phyloP scores from a whole-genome alignment of 2,797 vertebrate species.

The Pipistrellus kuhlii region DNA sequence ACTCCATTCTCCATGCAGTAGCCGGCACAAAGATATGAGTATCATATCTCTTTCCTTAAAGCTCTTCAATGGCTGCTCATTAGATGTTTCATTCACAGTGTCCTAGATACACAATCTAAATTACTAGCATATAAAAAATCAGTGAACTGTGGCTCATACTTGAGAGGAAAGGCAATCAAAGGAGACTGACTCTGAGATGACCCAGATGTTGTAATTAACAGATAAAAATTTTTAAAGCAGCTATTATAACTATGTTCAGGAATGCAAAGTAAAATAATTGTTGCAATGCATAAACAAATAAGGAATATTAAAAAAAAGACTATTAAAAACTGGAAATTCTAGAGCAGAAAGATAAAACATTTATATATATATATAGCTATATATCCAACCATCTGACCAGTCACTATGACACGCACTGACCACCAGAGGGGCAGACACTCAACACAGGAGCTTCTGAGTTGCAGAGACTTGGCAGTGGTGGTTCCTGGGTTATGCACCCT shows the following conservation, averaged over 20 bases:
- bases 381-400: too few species aligned
- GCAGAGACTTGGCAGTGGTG: too few species aligned
- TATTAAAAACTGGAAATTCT: background rate
- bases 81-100: background rate
- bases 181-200: background rate
- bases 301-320: background rate
- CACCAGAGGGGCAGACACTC: too few species aligned
- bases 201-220: background rate
- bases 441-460: too few species aligned
- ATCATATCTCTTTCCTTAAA: background rate
- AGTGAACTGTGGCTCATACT: background rate
- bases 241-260: background rate
- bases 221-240: background rate
- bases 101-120: background rate
- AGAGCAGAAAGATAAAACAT: background rate
- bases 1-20: background rate
- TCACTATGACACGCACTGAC: too few species aligned
- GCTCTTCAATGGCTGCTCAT: background rate
- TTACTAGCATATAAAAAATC: background rate
- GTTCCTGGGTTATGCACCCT: too few species aligned
- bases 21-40: background rate
- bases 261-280: background rate
- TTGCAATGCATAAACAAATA: background rate
- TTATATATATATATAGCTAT: too few species aligned
- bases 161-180: background rate